Evolutionary conservation across 2,113 vertebrate species (phyloP).

Genomic region (Progne subis): DNA sequence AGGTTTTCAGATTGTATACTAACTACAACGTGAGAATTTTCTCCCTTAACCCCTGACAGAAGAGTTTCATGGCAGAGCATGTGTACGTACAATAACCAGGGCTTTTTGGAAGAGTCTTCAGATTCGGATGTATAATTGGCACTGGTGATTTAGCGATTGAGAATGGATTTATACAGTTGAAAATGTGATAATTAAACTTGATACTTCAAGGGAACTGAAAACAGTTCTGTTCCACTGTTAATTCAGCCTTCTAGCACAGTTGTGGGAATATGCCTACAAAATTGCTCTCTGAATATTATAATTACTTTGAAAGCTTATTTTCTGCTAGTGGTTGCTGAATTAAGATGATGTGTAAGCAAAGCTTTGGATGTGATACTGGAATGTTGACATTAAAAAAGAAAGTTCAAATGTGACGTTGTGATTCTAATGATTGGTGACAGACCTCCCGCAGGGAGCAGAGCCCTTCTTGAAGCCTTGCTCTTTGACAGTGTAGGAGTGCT

Average conservation of each 20-base stretch:
- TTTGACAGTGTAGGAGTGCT: not conserved
- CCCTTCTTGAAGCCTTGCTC: not conserved
- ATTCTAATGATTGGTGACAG: not conserved
- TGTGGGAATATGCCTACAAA: not conserved
- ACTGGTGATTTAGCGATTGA: not conserved
- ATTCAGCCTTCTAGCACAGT: not conserved
- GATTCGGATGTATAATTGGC: not conserved
- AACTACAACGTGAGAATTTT: not conserved
- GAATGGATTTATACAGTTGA: not conserved
- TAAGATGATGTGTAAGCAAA: not conserved
- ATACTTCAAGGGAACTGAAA: not conserved
- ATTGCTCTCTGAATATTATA: not conserved
- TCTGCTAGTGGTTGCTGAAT: not conserved
- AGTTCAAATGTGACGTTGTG: not conserved
- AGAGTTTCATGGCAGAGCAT: not conserved
- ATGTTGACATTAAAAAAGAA: not conserved
- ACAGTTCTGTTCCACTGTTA: not conserved
- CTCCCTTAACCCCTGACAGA: not conserved
- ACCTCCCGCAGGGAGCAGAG: fast-evolving
- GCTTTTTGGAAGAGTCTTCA: not conserved
- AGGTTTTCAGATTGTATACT: not conserved
- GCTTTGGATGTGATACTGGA: not conserved
- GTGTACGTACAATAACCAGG: not conserved
- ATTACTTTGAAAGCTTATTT: not conserved
- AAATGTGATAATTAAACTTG: not conserved